A percentile compares a stretch with the other conserved stretches of the same genome.
Conservation (phyloP, 2,888 invertebrate genomes). For the Leucophenga maculata region DNA sequence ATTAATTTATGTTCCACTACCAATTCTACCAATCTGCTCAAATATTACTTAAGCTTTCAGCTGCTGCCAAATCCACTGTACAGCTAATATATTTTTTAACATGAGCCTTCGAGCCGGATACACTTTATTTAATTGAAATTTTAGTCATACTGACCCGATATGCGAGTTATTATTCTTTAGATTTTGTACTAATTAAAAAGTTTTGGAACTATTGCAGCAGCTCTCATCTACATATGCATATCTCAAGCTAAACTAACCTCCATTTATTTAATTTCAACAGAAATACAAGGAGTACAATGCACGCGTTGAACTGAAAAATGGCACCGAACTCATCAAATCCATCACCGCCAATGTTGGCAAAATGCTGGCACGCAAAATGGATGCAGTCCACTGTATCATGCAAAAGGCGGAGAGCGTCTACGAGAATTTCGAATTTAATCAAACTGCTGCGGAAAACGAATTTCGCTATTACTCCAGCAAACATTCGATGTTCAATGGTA, state of each 20-base stretch:
- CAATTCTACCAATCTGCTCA: too few species aligned
- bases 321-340: constrained; percentile 82
- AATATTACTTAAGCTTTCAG: too few species aligned
- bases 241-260: neutral
- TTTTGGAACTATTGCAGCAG: too few species aligned
- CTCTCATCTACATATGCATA: too few species aligned
- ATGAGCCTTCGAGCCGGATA: too few species aligned
- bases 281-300: constrained; percentile 86
- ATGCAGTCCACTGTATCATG: constrained; percentile 89
- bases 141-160: too few species aligned
- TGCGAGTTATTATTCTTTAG: too few species aligned
- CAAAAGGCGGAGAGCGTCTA: constrained; percentile 82
- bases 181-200: too few species aligned
- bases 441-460: constrained; percentile 65
- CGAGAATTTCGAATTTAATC: constrained; percentile 76
- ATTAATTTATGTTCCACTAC: too few species aligned
- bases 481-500: constrained; percentile 76
- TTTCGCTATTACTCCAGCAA: constrained; percentile 85
- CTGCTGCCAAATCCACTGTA: too few species aligned
- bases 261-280: constrained; percentile 71
- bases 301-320: constrained; percentile 85
- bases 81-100: too few species aligned
- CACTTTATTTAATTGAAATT: too few species aligned
- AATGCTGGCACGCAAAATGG: constrained; percentile 90
- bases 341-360: constrained; percentile 86